These are phyloP conservation scores for Panzeria rudis DNA, from an alignment of 2,888 invertebrate species.

Conservation along the genomic window DNA sequence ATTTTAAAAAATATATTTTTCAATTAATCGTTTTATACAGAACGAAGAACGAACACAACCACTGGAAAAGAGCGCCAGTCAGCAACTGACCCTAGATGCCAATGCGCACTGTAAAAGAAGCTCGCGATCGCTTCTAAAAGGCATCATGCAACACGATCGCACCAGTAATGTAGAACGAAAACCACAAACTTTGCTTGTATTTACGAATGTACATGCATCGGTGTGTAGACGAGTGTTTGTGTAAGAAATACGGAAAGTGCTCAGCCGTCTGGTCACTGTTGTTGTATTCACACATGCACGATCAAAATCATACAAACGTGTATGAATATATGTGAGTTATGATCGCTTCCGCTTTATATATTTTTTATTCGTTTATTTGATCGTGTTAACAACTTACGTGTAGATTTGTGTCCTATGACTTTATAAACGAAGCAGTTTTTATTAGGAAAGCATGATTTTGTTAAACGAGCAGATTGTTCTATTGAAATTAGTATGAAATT, in stretches of 20 bases:
- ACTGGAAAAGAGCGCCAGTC: slow-evolving; percentile 80
- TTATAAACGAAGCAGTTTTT: slow-evolving; percentile 20
- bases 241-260: slow-evolving; percentile 29
- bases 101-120: slow-evolving; percentile 76
- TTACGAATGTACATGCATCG: neutral
- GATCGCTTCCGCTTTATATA: slow-evolving; percentile 64
- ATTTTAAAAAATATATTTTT: slow-evolving; percentile 15
- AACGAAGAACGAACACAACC: slow-evolving; percentile 77
- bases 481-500: slow-evolving; percentile 38
- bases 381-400: slow-evolving; percentile 9
- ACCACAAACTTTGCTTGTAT: slow-evolving; percentile 46
- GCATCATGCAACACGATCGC: slow-evolving; percentile 71
- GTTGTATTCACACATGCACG: neutral
- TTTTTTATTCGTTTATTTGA: slow-evolving; percentile 15
- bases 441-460: slow-evolving; percentile 16
- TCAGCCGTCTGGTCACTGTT: slow-evolving; percentile 44
- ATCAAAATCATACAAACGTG: neutral
- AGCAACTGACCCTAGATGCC: slow-evolving; percentile 81
- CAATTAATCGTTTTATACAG: slow-evolving; percentile 36
- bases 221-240: too few relatives aligned
- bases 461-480: slow-evolving; percentile 16
- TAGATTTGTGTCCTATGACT: slow-evolving; percentile 39
- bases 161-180: slow-evolving; percentile 50
- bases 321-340: slow-evolving; percentile 11
- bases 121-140: slow-evolving; percentile 70